Percentiles rank a stretch among this genome's conserved stretches.
phyloP scores from a whole-genome alignment of 2,888 invertebrate species.

The Trachelus iudaicus region DNA sequence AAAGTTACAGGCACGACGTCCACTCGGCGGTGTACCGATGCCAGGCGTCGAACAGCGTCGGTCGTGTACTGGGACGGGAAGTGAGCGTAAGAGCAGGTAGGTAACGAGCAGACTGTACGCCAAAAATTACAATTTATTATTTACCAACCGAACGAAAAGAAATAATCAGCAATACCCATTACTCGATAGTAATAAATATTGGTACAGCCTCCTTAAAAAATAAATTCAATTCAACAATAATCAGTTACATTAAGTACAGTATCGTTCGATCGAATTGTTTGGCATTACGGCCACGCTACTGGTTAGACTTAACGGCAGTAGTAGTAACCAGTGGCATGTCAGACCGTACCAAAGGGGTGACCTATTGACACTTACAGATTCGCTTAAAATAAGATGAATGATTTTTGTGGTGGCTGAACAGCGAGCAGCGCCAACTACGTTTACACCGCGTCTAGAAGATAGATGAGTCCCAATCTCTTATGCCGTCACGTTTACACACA shows the following conservation, averaged over 20 bases:
- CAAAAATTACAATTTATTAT: not conserved
- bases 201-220: not conserved
- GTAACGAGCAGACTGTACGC: constrained; percentile 41
- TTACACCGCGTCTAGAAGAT: constrained; percentile 33
- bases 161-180: not conserved
- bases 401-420: constrained; percentile 24
- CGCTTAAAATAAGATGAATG: constrained; percentile 36
- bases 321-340: not conserved
- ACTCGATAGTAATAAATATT: not conserved
- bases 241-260: not conserved
- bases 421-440: constrained; percentile 41
- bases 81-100: constrained; percentile 91
- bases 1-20: constrained; percentile 84
- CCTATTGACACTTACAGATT: constrained; percentile 13
- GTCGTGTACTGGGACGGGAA: constrained; percentile 84
- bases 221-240: not conserved
- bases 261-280: not conserved
- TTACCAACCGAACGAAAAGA: too few species aligned
- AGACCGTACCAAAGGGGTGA: not conserved
- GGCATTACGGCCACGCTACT: not conserved
- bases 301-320: not conserved
- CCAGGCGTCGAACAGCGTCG: constrained; percentile 73
- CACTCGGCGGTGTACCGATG: constrained; percentile 87
- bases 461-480: constrained; percentile 27
- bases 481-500: not conserved